A percentile compares a stretch with the other conserved stretches of the same genome.
Conservation (phyloP, 2,113 vertebrate genomes). For the Riparia riparia region DNA sequence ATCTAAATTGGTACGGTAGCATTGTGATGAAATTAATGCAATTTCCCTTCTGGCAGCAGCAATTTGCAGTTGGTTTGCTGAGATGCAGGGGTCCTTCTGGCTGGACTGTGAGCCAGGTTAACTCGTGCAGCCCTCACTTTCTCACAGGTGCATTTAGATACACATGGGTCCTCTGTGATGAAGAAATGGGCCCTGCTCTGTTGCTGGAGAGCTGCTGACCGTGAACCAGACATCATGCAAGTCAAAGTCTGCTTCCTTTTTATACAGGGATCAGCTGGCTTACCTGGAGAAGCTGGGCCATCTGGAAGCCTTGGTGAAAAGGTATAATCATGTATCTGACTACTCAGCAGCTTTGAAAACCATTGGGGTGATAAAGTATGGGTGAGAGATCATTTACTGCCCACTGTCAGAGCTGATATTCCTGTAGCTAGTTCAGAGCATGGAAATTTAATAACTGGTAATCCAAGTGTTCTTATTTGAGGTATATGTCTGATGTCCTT, state of each 20-base stretch:
- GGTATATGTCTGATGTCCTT: background rate
- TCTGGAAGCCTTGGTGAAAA: conserved; percentile 91
- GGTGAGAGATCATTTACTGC: background rate
- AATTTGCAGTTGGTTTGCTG: background rate
- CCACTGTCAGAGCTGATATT: background rate
- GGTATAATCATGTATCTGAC: conserved; percentile 71
- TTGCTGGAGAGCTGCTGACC: background rate
- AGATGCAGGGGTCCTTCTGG: background rate
- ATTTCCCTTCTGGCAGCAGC: background rate
- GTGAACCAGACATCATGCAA: background rate
- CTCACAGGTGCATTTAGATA: background rate
- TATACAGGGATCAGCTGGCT: conserved; percentile 85
- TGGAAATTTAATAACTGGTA: background rate
- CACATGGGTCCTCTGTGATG: background rate
- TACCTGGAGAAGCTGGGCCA: conserved; percentile 86
- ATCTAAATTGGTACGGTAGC: background rate
- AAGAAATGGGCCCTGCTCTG: background rate
- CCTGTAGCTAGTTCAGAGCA: background rate
- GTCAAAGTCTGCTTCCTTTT: background rate
- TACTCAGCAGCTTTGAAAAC: background rate
- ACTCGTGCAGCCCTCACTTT: background rate
- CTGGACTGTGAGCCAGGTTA: background rate
- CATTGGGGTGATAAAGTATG: background rate
- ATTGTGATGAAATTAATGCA: background rate
- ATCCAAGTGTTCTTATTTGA: background rate